Percentiles rank a stretch among this genome's conserved stretches.
Evolutionary conservation across 92 coral and sea anemone genomes (phyloP).

Genomic region (Epizoanthus illoricatus): DNA sequence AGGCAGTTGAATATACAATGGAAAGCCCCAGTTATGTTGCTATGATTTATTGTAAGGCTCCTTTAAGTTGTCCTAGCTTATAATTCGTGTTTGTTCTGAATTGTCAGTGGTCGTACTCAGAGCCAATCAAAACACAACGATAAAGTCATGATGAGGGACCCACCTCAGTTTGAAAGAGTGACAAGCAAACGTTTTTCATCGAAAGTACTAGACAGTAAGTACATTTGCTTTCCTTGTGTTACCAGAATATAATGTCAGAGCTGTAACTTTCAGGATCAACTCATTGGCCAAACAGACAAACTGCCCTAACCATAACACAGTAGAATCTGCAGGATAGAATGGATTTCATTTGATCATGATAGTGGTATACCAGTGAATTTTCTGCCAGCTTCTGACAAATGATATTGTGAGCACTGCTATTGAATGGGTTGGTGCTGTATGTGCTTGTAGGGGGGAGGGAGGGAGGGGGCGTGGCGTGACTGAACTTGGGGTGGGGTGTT

Average conservation of each 20-base stretch:
- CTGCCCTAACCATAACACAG: too few species aligned
- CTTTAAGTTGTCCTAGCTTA: neutral
- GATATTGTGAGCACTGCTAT: neutral
- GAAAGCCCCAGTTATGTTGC: too few species aligned
- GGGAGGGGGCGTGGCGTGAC: too few species aligned
- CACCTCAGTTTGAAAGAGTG: slow-evolving; percentile 84
- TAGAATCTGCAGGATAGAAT: too few species aligned
- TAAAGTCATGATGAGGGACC: slow-evolving; percentile 55
- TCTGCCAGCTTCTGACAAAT: too few species aligned
- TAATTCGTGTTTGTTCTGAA: neutral
- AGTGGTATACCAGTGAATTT: too few species aligned
- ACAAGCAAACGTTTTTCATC: slow-evolving; percentile 95
- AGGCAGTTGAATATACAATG: too few species aligned
- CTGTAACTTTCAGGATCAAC: neutral
- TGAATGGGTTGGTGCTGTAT: neutral
- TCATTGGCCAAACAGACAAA: too few species aligned
- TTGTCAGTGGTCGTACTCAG: slow-evolving; percentile 86
- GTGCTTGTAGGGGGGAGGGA: neutral
- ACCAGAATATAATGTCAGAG: neutral
- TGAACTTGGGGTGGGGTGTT: too few species aligned
- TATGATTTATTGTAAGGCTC: neutral
- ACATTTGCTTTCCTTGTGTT: too few species aligned
- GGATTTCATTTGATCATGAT: too few species aligned
- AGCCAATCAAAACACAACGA: slow-evolving; percentile 85
- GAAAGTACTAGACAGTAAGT: slow-evolving; percentile 92